Evolutionary conservation across 2,888 invertebrate genomes (phyloP).

Genomic region (Epinotia bilunana): DNA sequence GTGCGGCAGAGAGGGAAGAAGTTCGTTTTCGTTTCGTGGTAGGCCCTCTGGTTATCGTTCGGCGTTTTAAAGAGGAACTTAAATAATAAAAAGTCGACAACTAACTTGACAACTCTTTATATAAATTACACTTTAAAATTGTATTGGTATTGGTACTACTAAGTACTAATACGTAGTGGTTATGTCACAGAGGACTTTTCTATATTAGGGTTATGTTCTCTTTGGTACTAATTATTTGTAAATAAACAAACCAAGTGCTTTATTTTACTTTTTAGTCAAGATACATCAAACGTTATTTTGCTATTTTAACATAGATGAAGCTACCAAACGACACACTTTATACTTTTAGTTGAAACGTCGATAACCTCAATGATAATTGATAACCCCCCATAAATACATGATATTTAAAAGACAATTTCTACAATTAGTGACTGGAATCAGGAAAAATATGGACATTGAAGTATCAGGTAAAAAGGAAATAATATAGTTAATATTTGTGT

Average conservation of each 20-base stretch:
- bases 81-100: not conserved
- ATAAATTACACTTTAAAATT: too few species aligned
- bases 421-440: not conserved
- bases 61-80: not conserved
- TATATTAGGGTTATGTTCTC: too few species aligned
- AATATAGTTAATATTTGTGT: not conserved
- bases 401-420: not conserved
- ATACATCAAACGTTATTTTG: too few species aligned
- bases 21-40: too few species aligned
- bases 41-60: not conserved
- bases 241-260: slow-evolving; percentile 2
- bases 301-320: too few species aligned
- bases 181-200: too few species aligned
- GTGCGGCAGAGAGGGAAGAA: too few species aligned
- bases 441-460: slow-evolving; percentile 11
- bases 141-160: too few species aligned
- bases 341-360: not conserved
- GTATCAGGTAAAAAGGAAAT: slow-evolving; percentile 4
- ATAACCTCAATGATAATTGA: not conserved
- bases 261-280: not conserved
- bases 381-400: not conserved
- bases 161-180: too few species aligned
- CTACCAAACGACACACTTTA: not conserved
- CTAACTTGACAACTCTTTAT: too few species aligned
- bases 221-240: too few species aligned